Evolutionary conservation across 1,140 invertebrate genomes (phyloP).

Genomic region (Galendromus occidentalis): DNA sequence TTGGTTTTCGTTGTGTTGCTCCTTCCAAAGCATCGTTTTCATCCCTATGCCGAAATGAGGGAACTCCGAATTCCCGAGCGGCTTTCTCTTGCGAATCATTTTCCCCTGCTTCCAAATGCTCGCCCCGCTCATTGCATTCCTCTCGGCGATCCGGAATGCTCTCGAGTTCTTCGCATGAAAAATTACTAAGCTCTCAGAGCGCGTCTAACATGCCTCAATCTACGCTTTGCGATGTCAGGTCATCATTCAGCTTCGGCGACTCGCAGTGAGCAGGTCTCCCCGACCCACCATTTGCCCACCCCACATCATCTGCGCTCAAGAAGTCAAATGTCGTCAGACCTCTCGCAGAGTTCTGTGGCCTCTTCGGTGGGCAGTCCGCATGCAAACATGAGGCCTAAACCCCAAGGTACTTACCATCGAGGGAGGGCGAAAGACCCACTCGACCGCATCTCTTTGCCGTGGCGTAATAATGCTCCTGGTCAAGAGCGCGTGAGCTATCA

Average conservation of each 20-base stretch:
- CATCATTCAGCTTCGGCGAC: slow-evolving; percentile 8
- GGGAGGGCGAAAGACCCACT: no score
- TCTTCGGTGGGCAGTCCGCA: slow-evolving; percentile 11
- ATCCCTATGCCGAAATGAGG: neutral
- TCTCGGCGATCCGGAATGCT: no score
- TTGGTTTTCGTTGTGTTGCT: neutral
- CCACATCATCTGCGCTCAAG: slow-evolving; percentile 9
- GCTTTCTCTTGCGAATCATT: no score
- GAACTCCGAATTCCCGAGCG: no score
- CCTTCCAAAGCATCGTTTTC: neutral
- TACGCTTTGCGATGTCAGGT: neutral
- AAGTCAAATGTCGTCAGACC: slow-evolving; percentile 10
- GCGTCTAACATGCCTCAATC: no score
- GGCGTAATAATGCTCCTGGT: no score
- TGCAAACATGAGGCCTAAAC: slow-evolving; percentile 10
- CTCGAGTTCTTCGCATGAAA: no score
- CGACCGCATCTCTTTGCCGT: no score
- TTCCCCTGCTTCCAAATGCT: no score
- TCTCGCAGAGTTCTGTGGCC: slow-evolving; percentile 10
- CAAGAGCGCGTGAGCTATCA: no score
- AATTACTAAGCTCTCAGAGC: no score
- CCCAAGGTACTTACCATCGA: neutral
- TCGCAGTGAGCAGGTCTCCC: slow-evolving; percentile 8
- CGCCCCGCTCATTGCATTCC: no score
- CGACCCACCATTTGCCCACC: slow-evolving; percentile 1